Conservation (phyloP, 1,140 invertebrate genomes). For the Macrobrachium rosenbergii region DNA sequence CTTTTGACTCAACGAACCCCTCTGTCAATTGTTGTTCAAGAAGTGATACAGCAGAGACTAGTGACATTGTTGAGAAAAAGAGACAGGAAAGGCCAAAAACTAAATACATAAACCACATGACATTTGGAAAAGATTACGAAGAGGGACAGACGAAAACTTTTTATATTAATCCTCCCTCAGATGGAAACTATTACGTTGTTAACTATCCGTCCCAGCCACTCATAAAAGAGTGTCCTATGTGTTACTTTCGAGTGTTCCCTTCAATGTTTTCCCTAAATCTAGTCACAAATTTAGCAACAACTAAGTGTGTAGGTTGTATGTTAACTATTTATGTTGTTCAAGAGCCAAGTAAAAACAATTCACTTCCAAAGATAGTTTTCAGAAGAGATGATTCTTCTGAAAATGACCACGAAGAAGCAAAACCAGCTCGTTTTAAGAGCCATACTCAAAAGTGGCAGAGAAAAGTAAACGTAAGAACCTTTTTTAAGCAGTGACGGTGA, state of each 20-base stretch:
- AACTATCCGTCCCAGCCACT: slow-evolving; percentile 18
- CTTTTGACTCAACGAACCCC: too few species aligned
- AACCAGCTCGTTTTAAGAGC: background rate
- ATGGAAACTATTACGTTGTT: slow-evolving; percentile 42
- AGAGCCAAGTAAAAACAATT: background rate
- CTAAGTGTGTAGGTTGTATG: slow-evolving; percentile 27
- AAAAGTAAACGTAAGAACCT: too few species aligned
- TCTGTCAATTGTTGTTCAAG: too few species aligned
- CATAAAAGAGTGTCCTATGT: slow-evolving; percentile 36
- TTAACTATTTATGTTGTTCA: slow-evolving; percentile 37
- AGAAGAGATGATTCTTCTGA: background rate
- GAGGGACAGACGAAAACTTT: too few species aligned
- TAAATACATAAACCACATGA: too few species aligned
- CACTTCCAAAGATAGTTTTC: slow-evolving; percentile 18
- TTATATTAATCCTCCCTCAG: background rate
- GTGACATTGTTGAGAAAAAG: too few species aligned
- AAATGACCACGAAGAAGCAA: background rate
- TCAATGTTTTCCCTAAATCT: slow-evolving; percentile 34
- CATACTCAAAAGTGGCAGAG: background rate
- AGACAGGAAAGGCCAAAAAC: too few species aligned
- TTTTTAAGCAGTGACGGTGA: too few species aligned
- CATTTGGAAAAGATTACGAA: too few species aligned
- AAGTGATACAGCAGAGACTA: too few species aligned
- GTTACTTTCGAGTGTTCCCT: slow-evolving; percentile 26
- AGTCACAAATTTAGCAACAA: slow-evolving; percentile 8